A percentile compares a stretch with the other conserved stretches of the same genome.
These are phyloP conservation scores for Drosophila tanythrix DNA, from an alignment of 2,888 invertebrate species.

Conservation along the genomic window DNA sequence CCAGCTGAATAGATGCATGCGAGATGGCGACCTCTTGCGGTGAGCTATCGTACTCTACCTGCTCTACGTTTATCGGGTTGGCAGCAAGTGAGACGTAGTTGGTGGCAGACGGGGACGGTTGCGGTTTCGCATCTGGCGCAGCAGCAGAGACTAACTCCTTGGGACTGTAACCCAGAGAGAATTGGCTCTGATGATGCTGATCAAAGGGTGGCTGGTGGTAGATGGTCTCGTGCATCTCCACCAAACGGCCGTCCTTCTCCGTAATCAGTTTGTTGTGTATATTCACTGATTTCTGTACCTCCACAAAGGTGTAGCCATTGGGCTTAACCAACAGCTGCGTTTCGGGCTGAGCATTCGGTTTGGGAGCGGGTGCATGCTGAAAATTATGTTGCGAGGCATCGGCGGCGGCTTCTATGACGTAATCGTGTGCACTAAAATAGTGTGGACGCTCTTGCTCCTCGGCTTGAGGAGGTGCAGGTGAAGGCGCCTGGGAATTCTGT, in stretches of 20 bases:
- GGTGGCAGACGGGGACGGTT: conserved; percentile 2
- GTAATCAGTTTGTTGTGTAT: conserved; percentile 84
- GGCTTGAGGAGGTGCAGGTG: conserved; percentile 8
- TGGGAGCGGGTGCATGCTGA: conserved; percentile 43
- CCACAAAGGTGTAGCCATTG: conserved; percentile 86
- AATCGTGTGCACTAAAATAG: conserved; percentile 71
- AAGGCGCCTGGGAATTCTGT: conserved; percentile 18
- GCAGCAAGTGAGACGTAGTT: conserved; percentile 69
- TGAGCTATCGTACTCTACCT: conserved; percentile 60
- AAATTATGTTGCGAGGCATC: conserved; percentile 49
- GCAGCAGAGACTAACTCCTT: conserved; percentile 32
- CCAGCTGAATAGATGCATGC: conserved; percentile 44
- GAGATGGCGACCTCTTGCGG: conserved; percentile 57
- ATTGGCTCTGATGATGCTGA: conserved; percentile 31
- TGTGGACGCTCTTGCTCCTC: conserved; percentile 20
- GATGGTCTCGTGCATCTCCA: conserved; percentile 83
- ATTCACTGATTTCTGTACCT: conserved; percentile 88
- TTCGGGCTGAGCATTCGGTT: conserved; percentile 16
- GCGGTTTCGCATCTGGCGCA: conserved; percentile 11
- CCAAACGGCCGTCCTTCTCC: conserved; percentile 79
- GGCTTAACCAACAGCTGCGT: conserved; percentile 67
- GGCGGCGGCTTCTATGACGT: conserved; percentile 72
- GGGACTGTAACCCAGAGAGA: conserved; percentile 30
- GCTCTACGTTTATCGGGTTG: conserved; percentile 77
- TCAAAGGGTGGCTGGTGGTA: conserved; percentile 68